A percentile compares a stretch with the other conserved stretches of the same genome.
These are phyloP conservation scores for Sycobia sp. DNA, from an alignment of 1,140 invertebrate species.

Conservation along the genomic window DNA sequence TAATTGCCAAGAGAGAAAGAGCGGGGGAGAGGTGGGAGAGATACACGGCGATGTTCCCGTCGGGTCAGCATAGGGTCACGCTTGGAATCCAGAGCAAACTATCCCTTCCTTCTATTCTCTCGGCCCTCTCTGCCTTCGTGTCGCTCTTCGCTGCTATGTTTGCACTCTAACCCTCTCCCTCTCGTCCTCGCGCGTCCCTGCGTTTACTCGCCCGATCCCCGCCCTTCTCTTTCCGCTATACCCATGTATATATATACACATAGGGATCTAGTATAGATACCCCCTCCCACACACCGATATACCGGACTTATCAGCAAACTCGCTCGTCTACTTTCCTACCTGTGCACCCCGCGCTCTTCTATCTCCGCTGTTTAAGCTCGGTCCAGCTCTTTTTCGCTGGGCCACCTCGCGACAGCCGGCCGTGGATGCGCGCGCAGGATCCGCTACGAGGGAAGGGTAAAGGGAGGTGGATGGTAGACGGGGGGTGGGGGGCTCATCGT, in stretches of 20 bases:
- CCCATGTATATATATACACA: no score
- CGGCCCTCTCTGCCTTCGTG: no score
- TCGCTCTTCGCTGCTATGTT: background rate
- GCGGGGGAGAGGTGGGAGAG: constrained; percentile 45
- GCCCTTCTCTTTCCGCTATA: no score
- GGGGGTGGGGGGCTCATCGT: background rate
- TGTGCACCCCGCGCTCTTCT: background rate
- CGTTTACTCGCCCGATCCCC: no score
- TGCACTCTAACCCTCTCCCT: constrained; percentile 2
- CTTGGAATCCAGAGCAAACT: constrained; percentile 63
- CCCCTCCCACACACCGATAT: constrained; percentile 15
- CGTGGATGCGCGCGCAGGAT: no score
- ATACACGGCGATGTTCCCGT: constrained; percentile 59
- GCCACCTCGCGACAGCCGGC: no score
- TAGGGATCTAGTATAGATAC: no score
- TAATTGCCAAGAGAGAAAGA: constrained; percentile 28
- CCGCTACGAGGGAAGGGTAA: background rate
- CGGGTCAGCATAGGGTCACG: constrained; percentile 60
- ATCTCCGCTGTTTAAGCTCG: background rate
- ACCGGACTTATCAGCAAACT: no score
- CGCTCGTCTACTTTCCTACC: no score
- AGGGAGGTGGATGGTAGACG: no score
- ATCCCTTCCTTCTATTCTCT: constrained; percentile 45
- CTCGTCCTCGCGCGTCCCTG: background rate
- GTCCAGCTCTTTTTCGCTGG: background rate